Conservation (phyloP, 2,113 vertebrate species). For the Leucopsar rothschildi region DNA sequence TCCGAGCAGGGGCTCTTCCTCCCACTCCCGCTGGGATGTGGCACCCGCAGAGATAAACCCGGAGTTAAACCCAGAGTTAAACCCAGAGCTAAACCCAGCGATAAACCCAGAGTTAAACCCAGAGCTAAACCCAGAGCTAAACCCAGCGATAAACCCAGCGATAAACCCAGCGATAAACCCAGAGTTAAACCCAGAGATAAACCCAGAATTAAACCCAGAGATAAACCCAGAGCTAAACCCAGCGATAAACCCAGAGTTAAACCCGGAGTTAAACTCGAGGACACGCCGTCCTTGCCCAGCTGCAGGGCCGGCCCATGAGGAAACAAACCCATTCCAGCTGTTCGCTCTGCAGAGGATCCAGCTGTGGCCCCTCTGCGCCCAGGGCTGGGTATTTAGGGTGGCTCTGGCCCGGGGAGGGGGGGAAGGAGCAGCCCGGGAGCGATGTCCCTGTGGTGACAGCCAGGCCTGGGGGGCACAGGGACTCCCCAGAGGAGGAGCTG, state of each 20-base stretch:
- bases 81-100: neutral
- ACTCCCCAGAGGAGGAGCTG: accelerated
- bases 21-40: accelerated
- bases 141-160: no score
- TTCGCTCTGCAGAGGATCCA: no score
- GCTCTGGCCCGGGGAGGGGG: accelerated
- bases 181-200: no score
- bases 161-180: no score
- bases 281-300: neutral
- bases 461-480: neutral
- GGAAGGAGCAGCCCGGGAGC: accelerated
- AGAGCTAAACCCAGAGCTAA: no score
- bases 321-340: neutral
- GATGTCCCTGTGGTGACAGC: neutral
- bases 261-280: no score
- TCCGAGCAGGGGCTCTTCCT: neutral
- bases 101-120: no score
- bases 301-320: neutral
- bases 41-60: neutral
- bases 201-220: no score
- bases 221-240: neutral
- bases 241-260: neutral
- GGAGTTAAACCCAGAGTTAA: no score
- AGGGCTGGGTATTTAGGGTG: accelerated
- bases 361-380: neutral